A percentile compares a stretch with the other conserved stretches of the same genome.
These are phyloP conservation scores for Papilio demoleus DNA, from an alignment of 2,888 invertebrate species.

Conservation along the genomic window DNA sequence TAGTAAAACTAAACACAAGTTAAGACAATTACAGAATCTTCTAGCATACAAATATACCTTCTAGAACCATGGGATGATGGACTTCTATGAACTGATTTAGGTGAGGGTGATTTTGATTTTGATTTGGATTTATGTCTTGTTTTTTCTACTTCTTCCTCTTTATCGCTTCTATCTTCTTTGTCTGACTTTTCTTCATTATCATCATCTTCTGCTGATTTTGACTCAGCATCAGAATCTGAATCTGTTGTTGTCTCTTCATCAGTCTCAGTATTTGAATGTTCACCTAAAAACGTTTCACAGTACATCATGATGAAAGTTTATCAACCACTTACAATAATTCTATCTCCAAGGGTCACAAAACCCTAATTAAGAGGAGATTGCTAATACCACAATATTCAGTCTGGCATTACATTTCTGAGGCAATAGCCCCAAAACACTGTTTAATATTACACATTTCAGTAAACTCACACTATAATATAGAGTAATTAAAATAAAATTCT, in stretches of 20 bases:
- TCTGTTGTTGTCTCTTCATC: conserved; percentile 73
- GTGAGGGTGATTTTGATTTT: conserved; percentile 67
- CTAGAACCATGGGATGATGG: conserved; percentile 70
- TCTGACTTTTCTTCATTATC: conserved; percentile 61
- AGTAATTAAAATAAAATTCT: background rate
- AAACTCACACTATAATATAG: background rate
- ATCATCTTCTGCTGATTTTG: conserved; percentile 72
- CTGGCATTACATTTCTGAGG: too few relatives aligned
- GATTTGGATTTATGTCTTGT: conserved; percentile 45
- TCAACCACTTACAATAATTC: too few relatives aligned
- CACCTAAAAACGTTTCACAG: conserved; percentile 59
- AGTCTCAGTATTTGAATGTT: conserved; percentile 78
- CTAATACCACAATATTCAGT: too few relatives aligned
- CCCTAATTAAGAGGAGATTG: too few relatives aligned
- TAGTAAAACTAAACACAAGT: too few relatives aligned
- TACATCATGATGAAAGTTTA: background rate
- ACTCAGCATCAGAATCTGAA: conserved; percentile 66
- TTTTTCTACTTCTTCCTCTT: conserved; percentile 63
- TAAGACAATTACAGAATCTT: too few relatives aligned
- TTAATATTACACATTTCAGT: too few relatives aligned
- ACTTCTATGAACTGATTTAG: conserved; percentile 61
- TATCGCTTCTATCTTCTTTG: conserved; percentile 65
- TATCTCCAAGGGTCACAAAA: too few relatives aligned
- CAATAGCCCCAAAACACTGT: too few relatives aligned
- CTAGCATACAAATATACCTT: conserved; percentile 58